Percentiles rank a stretch among this genome's conserved stretches.
These are phyloP conservation scores for Halictus quadricinctus DNA, from an alignment of 2,888 invertebrate genomes.

Conservation along the genomic window DNA sequence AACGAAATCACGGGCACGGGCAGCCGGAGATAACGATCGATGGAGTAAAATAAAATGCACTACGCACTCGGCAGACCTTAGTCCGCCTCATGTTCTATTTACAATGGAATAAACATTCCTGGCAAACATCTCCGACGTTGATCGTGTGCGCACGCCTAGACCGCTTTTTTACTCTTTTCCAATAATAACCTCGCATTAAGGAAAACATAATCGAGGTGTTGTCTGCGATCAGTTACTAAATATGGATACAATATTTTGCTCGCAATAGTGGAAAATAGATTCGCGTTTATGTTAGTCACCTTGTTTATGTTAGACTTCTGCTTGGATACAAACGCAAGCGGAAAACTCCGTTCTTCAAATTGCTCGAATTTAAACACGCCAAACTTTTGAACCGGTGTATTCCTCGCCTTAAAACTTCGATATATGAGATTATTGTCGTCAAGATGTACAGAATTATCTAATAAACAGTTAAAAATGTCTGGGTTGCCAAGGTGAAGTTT, in stretches of 20 bases:
- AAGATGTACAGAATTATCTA: no score
- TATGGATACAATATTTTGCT: not conserved
- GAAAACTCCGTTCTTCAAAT: no score
- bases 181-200: not conserved
- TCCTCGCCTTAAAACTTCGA: no score
- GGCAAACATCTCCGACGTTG: not conserved
- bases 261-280: no score
- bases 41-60: slow-evolving; percentile 11
- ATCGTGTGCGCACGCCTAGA: not conserved
- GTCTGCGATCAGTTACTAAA: not conserved
- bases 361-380: no score
- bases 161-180: not conserved
- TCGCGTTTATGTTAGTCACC: no score
- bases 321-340: no score
- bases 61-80: not conserved
- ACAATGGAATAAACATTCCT: slow-evolving; percentile 20
- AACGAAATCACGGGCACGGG: slow-evolving; percentile 8
- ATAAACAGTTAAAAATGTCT: no score
- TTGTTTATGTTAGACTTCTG: no score
- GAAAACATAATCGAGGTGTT: not conserved
- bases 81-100: slow-evolving; percentile 24
- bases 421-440: no score
- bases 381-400: no score
- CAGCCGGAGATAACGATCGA: slow-evolving; percentile 28
- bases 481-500: no score